Evolutionary conservation across 2,888 invertebrate genomes (phyloP), one percentile per base, ranked within the genome.

Genomic region (Altica lythri): DNA sequence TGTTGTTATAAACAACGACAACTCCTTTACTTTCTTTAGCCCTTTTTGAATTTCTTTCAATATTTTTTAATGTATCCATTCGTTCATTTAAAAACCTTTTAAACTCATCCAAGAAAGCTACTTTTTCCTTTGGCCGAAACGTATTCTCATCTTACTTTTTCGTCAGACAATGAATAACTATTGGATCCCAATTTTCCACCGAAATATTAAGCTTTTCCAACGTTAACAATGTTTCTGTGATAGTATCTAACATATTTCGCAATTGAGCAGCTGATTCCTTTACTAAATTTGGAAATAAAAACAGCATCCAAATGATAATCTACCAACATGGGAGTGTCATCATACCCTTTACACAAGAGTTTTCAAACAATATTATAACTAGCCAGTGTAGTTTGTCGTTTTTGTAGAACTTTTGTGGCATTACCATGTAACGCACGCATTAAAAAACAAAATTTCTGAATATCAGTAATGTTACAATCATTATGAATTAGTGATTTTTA

Each of bases 371-470:
- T 17, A 17, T 25, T 13, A 45, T 55, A 55, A 52, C 42, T 55
- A 10, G 13, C 29, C 8, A 19, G 19, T 46, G 42, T 16, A 8
- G 44, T n/a, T 12, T 38, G 18, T 2, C 54, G 6, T 1, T 44
- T 3, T 5, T 35, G 10, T n/a, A 53, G 22, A 2, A 45, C 8
- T 27, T 49, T 10, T 19, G 25, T 12, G 4, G 57, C 53, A 14
- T 49, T 27, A 10, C 49, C 48, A 13, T 44, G 32, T 14, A 53
- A 27, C 5, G 49, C 49, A 34, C 32, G n/a, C 13, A 37, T 37
- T 19, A 56, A 38, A 42, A 48, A 57, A 54, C 45, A 35, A 10
- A 57, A 48, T 19, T 54, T 54, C 43, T 57, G 50, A 17, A 55
- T 45, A n/a, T 35, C 16, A n/a, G 19, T 2, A 2, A 57, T 2